These are phyloP conservation scores for Enteromius unitaeniatus DNA, from an alignment of 2,797 vertebrate genomes.

Conservation along the genomic window DNA sequence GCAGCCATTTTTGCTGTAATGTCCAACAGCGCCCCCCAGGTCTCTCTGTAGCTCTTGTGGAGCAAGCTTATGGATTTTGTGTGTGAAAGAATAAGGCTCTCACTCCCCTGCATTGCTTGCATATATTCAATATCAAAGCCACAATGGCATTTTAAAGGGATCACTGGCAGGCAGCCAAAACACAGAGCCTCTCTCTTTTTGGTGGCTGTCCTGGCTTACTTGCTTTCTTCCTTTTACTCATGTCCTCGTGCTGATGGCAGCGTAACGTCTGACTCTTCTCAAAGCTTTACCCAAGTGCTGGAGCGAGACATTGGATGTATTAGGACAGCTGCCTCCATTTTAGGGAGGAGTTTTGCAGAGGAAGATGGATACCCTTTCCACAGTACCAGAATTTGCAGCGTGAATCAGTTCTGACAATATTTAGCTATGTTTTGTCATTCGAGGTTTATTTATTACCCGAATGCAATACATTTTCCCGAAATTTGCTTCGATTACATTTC, in stretches of 20 bases:
- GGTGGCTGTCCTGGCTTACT: conserved; percentile 41
- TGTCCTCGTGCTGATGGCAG: conserved; percentile 51
- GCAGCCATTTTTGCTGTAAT: conserved; percentile 49
- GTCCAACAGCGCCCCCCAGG: conserved; percentile 39
- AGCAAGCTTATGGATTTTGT: conserved; percentile 25
- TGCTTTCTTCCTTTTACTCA: conserved; percentile 56
- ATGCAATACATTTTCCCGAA: neutral
- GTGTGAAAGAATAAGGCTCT: conserved; percentile 45
- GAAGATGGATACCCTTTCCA: conserved; percentile 63
- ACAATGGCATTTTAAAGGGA: conserved; percentile 73
- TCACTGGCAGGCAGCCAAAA: conserved; percentile 73
- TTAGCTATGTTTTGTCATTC: conserved; percentile 11
- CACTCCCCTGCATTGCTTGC: conserved; percentile 61
- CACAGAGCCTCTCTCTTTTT: conserved; percentile 42
- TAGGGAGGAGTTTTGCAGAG: conserved; percentile 67
- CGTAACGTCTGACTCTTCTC: conserved; percentile 65
- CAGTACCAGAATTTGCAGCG: conserved; percentile 33
- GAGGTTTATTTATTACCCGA: neutral
- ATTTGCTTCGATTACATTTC: neutral
- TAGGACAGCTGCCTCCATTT: conserved; percentile 79
- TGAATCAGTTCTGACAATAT: conserved; percentile 1
- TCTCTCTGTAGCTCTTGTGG: conserved; percentile 23
- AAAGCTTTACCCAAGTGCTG: conserved; percentile 73
- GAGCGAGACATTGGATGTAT: conserved; percentile 69
- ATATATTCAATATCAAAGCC: conserved; percentile 73